Evolutionary conservation across 2,113 vertebrate genomes (phyloP).

Genomic region (Numenius arquata): DNA sequence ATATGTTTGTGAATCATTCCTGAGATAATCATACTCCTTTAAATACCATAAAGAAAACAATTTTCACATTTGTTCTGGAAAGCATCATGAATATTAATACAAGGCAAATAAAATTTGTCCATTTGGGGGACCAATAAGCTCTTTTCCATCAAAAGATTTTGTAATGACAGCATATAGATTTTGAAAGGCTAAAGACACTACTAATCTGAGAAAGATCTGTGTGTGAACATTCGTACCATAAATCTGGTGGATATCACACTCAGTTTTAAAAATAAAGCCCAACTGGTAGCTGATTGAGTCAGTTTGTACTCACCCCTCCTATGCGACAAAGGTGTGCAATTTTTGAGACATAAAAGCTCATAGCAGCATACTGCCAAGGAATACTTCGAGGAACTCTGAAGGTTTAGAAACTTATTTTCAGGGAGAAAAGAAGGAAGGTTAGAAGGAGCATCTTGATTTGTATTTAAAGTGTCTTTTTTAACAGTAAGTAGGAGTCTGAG

Average conservation of each 20-base stretch:
- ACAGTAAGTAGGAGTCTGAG: background rate
- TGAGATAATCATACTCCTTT: background rate
- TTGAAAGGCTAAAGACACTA: slow-evolving; percentile 13
- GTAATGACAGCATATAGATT: background rate
- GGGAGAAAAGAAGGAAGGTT: background rate
- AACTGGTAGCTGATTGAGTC: slow-evolving; percentile 37
- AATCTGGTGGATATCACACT: slow-evolving; percentile 10
- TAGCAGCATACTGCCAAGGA: background rate
- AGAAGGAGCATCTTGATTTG: background rate
- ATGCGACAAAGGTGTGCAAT: background rate
- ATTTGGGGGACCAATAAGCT: background rate
- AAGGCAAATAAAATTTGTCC: background rate
- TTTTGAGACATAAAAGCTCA: background rate
- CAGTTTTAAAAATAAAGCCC: slow-evolving; percentile 49
- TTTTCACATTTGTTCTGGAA: background rate
- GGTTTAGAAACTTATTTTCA: background rate
- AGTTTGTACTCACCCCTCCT: slow-evolving; percentile 2
- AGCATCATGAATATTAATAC: background rate
- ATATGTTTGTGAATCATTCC: slow-evolving; percentile 31
- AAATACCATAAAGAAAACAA: background rate
- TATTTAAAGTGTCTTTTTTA: background rate
- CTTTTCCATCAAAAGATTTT: background rate
- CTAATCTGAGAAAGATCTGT: background rate
- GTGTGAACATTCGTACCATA: background rate
- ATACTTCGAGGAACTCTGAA: background rate